These are phyloP conservation scores for Arrhopalites spinosus DNA, from an alignment of 2,888 invertebrate species.

Conservation along the genomic window DNA sequence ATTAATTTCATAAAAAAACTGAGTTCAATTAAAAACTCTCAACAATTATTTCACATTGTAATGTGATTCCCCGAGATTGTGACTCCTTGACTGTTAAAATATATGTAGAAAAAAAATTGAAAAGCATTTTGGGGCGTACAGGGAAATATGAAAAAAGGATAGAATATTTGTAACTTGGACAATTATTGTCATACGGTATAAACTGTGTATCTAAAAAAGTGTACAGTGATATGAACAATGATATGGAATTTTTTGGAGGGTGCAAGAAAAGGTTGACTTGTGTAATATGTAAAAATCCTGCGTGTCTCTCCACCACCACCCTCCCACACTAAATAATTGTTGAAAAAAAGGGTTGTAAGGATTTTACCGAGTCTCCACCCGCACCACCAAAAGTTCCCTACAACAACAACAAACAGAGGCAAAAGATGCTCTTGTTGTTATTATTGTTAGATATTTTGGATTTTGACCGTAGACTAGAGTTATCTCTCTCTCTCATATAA, in stretches of 20 bases:
- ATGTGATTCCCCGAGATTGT: too few relatives aligned
- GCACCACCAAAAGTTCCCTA: background rate
- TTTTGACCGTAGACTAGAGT: conserved; percentile 9
- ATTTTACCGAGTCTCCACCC: conserved; percentile 1
- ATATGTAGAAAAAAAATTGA: too few relatives aligned
- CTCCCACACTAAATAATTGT: background rate
- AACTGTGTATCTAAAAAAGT: background rate
- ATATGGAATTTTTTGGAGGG: too few relatives aligned
- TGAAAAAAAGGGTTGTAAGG: background rate
- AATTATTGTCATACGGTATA: background rate
- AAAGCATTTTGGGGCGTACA: too few relatives aligned
- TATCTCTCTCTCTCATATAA: background rate
- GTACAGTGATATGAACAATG: too few relatives aligned
- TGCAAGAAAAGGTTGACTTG: background rate
- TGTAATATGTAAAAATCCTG: background rate
- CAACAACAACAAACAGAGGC: background rate
- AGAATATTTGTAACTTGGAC: too few relatives aligned
- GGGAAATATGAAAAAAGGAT: too few relatives aligned
- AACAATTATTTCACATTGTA: too few relatives aligned
- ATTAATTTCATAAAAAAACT: too few relatives aligned
- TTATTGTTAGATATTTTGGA: background rate
- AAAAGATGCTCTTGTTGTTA: conserved; percentile 15
- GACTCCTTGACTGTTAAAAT: too few relatives aligned
- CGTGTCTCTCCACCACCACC: background rate
- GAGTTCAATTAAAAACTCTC: too few relatives aligned